Evolutionary conservation across 1,140 invertebrate genomes (phyloP).

Genomic region (Eulimnadia texana): DNA sequence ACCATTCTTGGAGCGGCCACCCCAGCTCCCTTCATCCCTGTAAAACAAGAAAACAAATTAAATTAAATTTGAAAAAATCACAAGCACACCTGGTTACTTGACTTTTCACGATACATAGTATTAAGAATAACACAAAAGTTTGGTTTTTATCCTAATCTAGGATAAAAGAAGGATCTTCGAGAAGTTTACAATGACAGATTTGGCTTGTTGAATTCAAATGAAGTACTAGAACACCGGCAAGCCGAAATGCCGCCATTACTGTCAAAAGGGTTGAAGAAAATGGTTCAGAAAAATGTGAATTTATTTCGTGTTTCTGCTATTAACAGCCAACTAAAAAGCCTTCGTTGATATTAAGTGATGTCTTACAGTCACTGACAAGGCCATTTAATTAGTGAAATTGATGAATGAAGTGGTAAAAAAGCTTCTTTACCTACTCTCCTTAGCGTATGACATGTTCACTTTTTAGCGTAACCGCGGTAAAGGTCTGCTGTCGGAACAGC

Average conservation of each 20-base stretch:
- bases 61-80: no score
- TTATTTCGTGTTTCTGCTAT: no score
- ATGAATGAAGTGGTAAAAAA: background rate
- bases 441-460: background rate
- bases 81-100: no score
- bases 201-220: background rate
- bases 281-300: no score
- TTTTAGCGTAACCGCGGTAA: background rate
- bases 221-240: background rate
- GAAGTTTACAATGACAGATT: background rate
- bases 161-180: background rate
- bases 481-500: background rate
- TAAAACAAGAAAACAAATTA: no score
- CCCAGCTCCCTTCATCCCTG: slow-evolving; percentile 6
- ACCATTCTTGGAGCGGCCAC: slow-evolving; percentile 14
- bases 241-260: background rate
- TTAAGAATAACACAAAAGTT: no score
- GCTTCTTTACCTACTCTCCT: background rate
- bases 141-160: no score
- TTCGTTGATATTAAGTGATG: no score
- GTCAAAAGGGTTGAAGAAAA: background rate
- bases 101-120: no score
- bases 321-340: no score
- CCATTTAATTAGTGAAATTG: background rate
- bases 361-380: no score